Evolutionary conservation across 1,140 invertebrate species (phyloP), one percentile per base, ranked within the genome.

Genomic region (Drosophila kikkawai): DNA sequence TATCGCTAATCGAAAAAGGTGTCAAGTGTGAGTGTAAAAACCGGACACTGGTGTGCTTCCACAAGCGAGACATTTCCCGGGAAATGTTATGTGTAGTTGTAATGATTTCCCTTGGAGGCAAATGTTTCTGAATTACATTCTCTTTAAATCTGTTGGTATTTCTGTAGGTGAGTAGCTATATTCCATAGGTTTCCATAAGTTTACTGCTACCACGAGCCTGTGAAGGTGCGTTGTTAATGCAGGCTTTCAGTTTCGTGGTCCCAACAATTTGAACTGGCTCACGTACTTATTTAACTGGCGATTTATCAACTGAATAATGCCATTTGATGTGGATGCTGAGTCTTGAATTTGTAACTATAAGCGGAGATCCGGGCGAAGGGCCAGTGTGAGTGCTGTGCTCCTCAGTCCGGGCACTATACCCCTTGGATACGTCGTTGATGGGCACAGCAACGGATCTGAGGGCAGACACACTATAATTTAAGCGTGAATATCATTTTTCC

Each of bases 401-500:
- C 29, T 26, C 34, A 11, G 19, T 7, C 29, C 17, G 50, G 50
- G 17, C 9, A 39, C 17, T 13, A 19, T 34, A n/a, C 26, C 57
- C 29, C 45, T 63, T 34, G 29, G 50, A 56, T 56, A 56, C 53
- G 12, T 51, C 51, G 47, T 42, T 44, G 74, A 66, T 68, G 59
- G 42, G 47, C 64, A 48, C 70, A 71, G 51, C 66, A 79, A 75
- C 70, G 75, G 47, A 59, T 77, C 74, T 36, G 67, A 71, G 80
- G 82, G 77, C 47, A 65, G 74, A 85, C 82, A 82, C 79, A 91
- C 85, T 91, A 90, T 90, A 90, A 90, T 91, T 90, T 91, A 76
- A 91, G 85, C 86, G 86, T 91, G 85, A 90, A 90, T 90, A 90
- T 90, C 79, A 90, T 90, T 91, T 90, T 90, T 90, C 86, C 86